A percentile compares a stretch with the other conserved stretches of the same genome.
These are phyloP conservation scores for Acanthosepion pharaonis DNA, from an alignment of 2,888 invertebrate species.

Conservation along the genomic window DNA sequence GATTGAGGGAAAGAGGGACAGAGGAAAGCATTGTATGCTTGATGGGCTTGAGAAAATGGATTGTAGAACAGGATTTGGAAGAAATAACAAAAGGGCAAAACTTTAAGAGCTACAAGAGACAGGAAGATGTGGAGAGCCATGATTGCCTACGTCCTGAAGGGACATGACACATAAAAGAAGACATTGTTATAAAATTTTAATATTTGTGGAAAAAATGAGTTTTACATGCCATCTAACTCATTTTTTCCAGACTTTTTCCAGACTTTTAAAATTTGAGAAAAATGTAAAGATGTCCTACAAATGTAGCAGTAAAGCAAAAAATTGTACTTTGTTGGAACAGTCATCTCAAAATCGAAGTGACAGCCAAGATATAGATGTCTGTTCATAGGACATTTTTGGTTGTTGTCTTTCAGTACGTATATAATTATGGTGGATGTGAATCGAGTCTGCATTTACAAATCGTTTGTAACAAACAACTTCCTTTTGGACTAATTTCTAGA, in stretches of 20 bases:
- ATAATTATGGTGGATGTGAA: background rate
- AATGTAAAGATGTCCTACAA: background rate
- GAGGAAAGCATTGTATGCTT: no score
- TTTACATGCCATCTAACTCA: no score
- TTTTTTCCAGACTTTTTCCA: background rate
- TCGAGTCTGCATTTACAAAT: background rate
- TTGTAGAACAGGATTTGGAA: no score
- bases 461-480: background rate
- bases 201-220: no score
- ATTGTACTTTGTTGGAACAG: background rate
- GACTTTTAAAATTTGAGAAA: background rate
- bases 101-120: no score
- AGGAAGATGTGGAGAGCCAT: no score
- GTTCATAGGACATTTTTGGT: background rate
- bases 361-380: background rate
- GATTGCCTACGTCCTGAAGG: no score
- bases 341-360: slow-evolving; percentile 21
- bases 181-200: no score
- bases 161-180: no score
- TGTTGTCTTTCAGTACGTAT: background rate
- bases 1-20: no score
- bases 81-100: no score
- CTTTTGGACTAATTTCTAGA: slow-evolving; percentile 33
- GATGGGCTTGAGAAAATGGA: no score
- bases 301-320: background rate